Base-by-base conservation (phyloP, 2,888 invertebrate species). In the Sturmia bella region DNA sequence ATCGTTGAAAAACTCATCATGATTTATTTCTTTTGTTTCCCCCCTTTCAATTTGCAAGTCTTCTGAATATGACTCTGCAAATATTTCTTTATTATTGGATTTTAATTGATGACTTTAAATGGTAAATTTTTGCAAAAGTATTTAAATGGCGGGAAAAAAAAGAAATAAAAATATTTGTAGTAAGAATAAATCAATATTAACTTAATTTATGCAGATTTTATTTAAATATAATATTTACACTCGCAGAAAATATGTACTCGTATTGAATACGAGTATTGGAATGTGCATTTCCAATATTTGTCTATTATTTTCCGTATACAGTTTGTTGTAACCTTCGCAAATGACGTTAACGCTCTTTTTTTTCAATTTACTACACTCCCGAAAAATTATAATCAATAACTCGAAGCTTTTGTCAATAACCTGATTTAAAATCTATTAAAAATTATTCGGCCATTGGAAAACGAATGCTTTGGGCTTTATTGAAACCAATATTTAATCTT, bases 321-420 rank as follows among this genome's bases (percentile, higher is more conserved):
- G 74, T n/a, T n/a, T 54, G 56, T 75, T 78, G 78, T 78, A 78
- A 78, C 82, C 82, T 82, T 82, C 82, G 61, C 56, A 66, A 78
- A 73, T 82, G 78, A 75, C 82, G 78, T 82, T 82, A 78, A 43
- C 13, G 50, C n/a, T 70, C 50, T 41, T 54, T 74, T 59, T 43
- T 64, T 13, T 13, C 13, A 45, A 74, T 39, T 45, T 17, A 57
- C 5, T 45, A 41, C 19, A 52, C 7, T 15, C 32, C 39, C 0
- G 4, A 9, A 7, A 27, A 56, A n/a, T 27, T 12, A 19, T 43
- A 32, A 27, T 56, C 6, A 17, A 17, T 43, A 15, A 17, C 43
- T 43, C 52, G 24, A 39, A 66, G 39, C 13, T 15, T 0, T 54
- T 52, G 66, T 21, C 15, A 52, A 9, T 32, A 7, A 7, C 32